A percentile compares a stretch with the other conserved stretches of the same genome.
phyloP scores from a whole-genome alignment of 2,888 invertebrate genomes.

The Sarcophaga rosellei region DNA sequence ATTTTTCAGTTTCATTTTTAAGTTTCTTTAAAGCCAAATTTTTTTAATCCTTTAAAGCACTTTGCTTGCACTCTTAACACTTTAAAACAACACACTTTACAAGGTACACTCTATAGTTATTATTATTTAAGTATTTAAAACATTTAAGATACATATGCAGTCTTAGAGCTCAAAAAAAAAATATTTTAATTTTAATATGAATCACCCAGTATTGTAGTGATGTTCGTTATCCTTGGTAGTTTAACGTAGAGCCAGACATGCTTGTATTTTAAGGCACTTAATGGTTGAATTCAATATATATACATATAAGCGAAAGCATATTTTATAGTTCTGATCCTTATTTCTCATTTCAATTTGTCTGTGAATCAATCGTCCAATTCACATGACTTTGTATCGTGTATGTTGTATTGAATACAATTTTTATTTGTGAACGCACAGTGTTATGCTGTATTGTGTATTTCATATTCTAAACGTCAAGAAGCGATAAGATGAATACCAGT shows the following conservation, averaged over 20 bases:
- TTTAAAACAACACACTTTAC: slow-evolving; percentile 45
- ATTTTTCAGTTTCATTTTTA: slow-evolving; percentile 14
- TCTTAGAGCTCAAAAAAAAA: too few species aligned
- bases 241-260: neutral
- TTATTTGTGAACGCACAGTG: too few species aligned
- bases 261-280: too few species aligned
- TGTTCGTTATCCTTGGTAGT: slow-evolving; percentile 10
- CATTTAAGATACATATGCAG: too few species aligned
- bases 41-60: slow-evolving; percentile 53
- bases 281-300: too few species aligned
- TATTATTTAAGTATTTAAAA: neutral
- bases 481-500: too few species aligned
- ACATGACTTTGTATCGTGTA: too few species aligned
- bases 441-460: too few species aligned
- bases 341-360: too few species aligned
- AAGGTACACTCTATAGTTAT: slow-evolving; percentile 21
- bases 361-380: too few species aligned
- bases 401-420: too few species aligned
- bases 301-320: neutral
- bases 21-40: slow-evolving; percentile 35
- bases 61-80: slow-evolving; percentile 50
- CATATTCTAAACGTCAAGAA: too few species aligned
- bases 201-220: neutral
- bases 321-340: neutral
- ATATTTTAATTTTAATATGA: neutral